Conservation (phyloP, 1,140 invertebrate genomes). For the Trichogramma pretiosum region DNA sequence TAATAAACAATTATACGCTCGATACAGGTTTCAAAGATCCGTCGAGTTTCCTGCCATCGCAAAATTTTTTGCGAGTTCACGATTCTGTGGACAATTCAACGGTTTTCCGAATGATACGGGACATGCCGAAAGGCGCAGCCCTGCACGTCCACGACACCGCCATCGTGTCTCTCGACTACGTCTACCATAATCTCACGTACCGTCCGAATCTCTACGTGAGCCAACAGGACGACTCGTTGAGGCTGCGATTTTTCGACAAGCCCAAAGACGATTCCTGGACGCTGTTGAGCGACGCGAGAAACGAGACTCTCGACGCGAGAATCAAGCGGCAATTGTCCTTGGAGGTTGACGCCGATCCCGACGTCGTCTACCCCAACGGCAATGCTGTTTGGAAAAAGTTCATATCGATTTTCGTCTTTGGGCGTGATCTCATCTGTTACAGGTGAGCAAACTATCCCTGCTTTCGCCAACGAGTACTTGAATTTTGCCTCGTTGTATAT, state of each 20-base stretch:
- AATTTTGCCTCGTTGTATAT: neutral
- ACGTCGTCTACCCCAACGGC: slow-evolving; percentile 50
- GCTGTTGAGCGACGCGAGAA: slow-evolving; percentile 47
- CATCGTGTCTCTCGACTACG: slow-evolving; percentile 54
- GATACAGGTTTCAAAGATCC: slow-evolving; percentile 48
- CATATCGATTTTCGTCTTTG: slow-evolving; percentile 51
- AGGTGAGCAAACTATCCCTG: no score
- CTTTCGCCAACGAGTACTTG: no score
- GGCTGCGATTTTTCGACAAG: slow-evolving; percentile 32
- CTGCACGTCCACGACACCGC: slow-evolving; percentile 66
- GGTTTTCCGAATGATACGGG: slow-evolving; percentile 59
- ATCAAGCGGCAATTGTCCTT: slow-evolving; percentile 48
- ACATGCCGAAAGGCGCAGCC: slow-evolving; percentile 62
- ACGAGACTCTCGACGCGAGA: slow-evolving; percentile 21
- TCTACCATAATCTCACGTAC: slow-evolving; percentile 60
- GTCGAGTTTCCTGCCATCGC: slow-evolving; percentile 52
- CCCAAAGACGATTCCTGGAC: slow-evolving; percentile 47
- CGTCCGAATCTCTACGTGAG: slow-evolving; percentile 61
- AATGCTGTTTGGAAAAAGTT: slow-evolving; percentile 64
- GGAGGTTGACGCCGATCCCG: slow-evolving; percentile 51
- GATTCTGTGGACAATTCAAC: slow-evolving; percentile 53
- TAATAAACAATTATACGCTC: no score
- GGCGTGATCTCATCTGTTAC: slow-evolving; percentile 57
- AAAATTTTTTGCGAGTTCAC: slow-evolving; percentile 59
- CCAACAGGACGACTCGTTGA: slow-evolving; percentile 23